Base-by-base conservation (phyloP, 2,888 invertebrate species). In the Macroteleia sp. region DNA sequence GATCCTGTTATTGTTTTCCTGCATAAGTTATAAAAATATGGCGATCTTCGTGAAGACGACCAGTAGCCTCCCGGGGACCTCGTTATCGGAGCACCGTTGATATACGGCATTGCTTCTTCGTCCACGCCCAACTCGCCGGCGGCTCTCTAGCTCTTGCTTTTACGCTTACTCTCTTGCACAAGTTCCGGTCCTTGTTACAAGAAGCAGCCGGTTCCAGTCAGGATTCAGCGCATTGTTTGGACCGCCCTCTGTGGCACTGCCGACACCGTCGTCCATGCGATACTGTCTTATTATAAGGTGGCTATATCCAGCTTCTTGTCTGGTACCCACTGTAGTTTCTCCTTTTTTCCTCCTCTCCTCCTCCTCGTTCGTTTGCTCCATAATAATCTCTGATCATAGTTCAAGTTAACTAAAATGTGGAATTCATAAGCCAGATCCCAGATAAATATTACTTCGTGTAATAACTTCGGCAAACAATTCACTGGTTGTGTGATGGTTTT, bases 11-110 rank as follows among this genome's bases (percentile, higher is more conserved):
- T 79, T 79, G 79, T 77, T 79, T 77, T 67, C 34, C 64, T 61
- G 71, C 71, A 67, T 73, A 61, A 62, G 73, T 77, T 73, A 62
- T 76, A 79, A 79, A 76, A 79, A 76, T 77, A 62, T 77, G 56
- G 52, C 67, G 76, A 50, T 70, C 76, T 54, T 80, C 81, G 75
- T 48, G 59, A 48, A 83, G 82, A 81, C 85, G 84, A 86, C 85
- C 87, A 82, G 89, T 89, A 89, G 89, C 86, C 87, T 89, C 86
- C 84, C 81, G 86, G 86, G 84, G 87, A 88, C 88, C 89, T 89
- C 89, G 89, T 90, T 90, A 90, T 90, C 89, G 89, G 88, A 85
- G 86, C 85, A 84, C 87, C 87, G 89, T 90, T 89, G 89, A 89
- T 89, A 89, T 89, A 90, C 88, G 87, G 82, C 84, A 83, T 82